Evolutionary conservation across 2,888 invertebrate genomes (phyloP).

Genomic region (Eilema caniola): DNA sequence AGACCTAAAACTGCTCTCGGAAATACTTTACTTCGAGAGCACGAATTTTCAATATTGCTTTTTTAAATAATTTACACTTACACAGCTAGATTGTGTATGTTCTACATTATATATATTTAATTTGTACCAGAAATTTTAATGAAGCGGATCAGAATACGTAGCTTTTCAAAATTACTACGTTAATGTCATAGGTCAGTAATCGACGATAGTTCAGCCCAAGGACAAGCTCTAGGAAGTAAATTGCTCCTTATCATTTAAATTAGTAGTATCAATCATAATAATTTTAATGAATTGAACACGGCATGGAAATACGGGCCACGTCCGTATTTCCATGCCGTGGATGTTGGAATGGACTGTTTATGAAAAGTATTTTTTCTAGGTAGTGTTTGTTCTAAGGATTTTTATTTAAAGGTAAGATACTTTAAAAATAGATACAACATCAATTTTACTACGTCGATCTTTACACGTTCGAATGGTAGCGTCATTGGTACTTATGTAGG

Average conservation of each 20-base stretch:
- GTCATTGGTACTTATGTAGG: conserved; percentile 53
- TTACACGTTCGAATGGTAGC: conserved; percentile 54
- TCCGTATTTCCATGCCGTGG: too few relatives aligned
- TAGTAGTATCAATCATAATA: background rate
- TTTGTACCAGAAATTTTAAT: background rate
- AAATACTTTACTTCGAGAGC: background rate
- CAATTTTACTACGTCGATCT: conserved; percentile 48
- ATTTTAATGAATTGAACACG: conserved; percentile 4
- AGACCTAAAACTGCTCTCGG: background rate
- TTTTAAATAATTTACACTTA: background rate
- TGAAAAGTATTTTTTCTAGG: background rate
- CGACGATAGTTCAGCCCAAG: background rate
- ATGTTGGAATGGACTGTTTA: too few relatives aligned
- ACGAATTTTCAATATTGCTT: background rate
- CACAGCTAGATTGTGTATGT: too few relatives aligned
- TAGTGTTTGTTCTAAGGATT: background rate
- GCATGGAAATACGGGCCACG: too few relatives aligned
- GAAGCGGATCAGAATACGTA: background rate
- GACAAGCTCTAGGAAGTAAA: background rate
- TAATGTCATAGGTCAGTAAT: conserved; percentile 2
- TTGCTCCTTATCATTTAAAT: background rate
- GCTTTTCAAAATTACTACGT: background rate
- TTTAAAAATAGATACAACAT: background rate
- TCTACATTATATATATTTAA: too few relatives aligned
- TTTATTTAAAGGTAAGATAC: background rate